A percentile compares a stretch with the other conserved stretches of the same genome.
phyloP scores from a whole-genome alignment of 2,797 vertebrate species.

The Pipistrellus pygmaeus region DNA sequence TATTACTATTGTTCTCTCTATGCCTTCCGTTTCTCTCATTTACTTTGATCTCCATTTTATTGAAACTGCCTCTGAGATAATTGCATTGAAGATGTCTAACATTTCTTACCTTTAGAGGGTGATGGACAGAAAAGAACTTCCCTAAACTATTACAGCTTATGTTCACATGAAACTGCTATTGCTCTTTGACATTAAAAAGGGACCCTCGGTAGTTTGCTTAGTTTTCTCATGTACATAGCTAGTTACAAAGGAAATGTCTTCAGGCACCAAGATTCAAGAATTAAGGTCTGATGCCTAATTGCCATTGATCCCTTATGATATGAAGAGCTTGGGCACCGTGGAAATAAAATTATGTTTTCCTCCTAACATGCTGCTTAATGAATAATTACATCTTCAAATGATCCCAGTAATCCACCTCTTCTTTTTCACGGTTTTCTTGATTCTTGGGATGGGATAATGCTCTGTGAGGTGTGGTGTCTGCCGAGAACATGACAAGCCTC shows the following conservation, averaged over 20 bases:
- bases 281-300: constrained; percentile 10
- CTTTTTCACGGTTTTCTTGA: constrained; percentile 44
- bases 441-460: background rate
- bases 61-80: background rate
- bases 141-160: background rate
- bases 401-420: background rate
- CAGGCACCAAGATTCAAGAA: background rate
- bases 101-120: background rate
- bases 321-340: background rate
- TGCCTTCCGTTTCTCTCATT: background rate
- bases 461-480: constrained; percentile 19
- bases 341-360: constrained; percentile 62
- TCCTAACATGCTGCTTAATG: constrained; percentile 33
- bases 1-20: background rate
- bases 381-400: constrained; percentile 20
- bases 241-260: constrained; percentile 6
- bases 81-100: background rate
- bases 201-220: background rate
- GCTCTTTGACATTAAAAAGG: constrained; percentile 31
- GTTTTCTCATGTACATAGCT: background rate
- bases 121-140: background rate
- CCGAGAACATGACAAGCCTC: constrained; percentile 23
- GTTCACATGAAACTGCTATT: background rate
- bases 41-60: background rate
- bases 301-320: background rate